These are phyloP conservation scores for Pogonocichla stellata DNA, from an alignment of 2,113 vertebrate genomes.

Conservation along the genomic window DNA sequence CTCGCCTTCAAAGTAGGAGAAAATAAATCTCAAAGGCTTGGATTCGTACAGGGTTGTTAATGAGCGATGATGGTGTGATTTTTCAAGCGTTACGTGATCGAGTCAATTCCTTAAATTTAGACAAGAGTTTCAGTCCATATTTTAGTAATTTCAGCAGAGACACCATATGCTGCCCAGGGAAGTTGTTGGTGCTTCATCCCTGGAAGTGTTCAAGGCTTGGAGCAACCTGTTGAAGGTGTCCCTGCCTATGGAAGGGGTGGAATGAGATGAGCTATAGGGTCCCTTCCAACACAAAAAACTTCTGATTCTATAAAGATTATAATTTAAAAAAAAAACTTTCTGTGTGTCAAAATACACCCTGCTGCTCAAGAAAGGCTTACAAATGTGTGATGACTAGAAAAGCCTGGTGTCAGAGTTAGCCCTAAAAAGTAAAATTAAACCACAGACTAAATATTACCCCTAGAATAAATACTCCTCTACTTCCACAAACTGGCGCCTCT, in stretches of 20 bases:
- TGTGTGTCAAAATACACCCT: neutral
- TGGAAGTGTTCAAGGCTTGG: neutral
- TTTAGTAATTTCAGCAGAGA: slow-evolving; percentile 60
- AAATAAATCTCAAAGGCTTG: slow-evolving; percentile 69
- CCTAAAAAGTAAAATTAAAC: neutral
- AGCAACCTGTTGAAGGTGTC: neutral
- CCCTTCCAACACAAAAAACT: neutral
- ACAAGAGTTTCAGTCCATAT: slow-evolving; percentile 39
- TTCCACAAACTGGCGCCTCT: neutral
- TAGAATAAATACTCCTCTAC: neutral
- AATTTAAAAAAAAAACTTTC: slow-evolving; percentile 10
- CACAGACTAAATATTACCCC: neutral
- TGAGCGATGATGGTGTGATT: slow-evolving; percentile 52
- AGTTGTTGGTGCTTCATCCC: neutral
- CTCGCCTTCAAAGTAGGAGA: slow-evolving; percentile 62
- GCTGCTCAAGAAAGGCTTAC: neutral
- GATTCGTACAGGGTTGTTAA: slow-evolving; percentile 36
- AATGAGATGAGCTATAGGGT: neutral
- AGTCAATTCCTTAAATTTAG: slow-evolving; percentile 51
- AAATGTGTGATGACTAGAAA: neutral
- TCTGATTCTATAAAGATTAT: neutral
- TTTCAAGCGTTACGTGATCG: slow-evolving; percentile 39
- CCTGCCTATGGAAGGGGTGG: neutral
- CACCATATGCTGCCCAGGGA: neutral
- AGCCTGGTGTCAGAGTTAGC: neutral